phyloP scores from a whole-genome alignment of 2,888 invertebrate genomes.

The Monochamus alternatus region DNA sequence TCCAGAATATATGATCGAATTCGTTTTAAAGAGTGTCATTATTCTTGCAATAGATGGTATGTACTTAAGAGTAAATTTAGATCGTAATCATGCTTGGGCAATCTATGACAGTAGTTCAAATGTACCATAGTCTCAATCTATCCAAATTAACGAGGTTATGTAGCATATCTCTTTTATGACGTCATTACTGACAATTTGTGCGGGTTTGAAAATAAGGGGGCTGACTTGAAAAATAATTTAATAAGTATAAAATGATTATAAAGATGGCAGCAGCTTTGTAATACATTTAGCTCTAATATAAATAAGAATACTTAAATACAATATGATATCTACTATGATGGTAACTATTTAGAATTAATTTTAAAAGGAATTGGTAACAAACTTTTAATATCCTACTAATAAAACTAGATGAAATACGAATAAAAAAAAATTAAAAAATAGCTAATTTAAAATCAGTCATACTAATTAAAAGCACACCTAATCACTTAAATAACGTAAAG shows the following conservation, averaged over 20 bases:
- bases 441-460: constrained; percentile 39
- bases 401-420: constrained; percentile 14
- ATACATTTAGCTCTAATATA: constrained; percentile 38
- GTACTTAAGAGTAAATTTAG: too few species aligned
- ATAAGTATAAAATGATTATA: constrained; percentile 35
- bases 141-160: too few species aligned
- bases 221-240: constrained; percentile 29
- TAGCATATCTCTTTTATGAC: too few species aligned
- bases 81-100: too few species aligned
- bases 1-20: too few species aligned
- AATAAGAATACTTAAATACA: constrained; percentile 33
- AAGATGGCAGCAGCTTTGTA: constrained; percentile 39
- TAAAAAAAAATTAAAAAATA: constrained; percentile 26
- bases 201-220: not conserved
- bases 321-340: constrained; percentile 33
- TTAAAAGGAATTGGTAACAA: constrained; percentile 28
- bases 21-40: too few species aligned
- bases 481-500: constrained; percentile 14
- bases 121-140: too few species aligned
- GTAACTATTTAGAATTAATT: constrained; percentile 33
- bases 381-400: constrained; percentile 10
- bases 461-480: constrained; percentile 26
- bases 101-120: too few species aligned
- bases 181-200: too few species aligned
- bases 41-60: too few species aligned